These are phyloP conservation scores for Triops longicaudatus DNA, from an alignment of 1,140 invertebrate species.

Conservation along the genomic window DNA sequence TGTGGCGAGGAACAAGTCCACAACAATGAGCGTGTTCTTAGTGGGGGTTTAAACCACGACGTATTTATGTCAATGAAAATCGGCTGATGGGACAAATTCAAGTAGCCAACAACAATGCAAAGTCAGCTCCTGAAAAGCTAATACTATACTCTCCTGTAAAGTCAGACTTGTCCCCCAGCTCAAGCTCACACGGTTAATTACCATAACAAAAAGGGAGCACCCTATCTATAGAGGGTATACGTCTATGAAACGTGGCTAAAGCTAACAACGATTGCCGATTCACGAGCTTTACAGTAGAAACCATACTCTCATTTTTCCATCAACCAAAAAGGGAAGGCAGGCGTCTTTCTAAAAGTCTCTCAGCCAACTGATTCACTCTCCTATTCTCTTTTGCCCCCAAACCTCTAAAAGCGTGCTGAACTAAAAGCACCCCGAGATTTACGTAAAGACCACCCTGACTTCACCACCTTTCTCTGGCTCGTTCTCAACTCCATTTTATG, in stretches of 20 bases:
- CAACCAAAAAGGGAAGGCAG: background rate
- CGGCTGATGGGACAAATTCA: conserved; percentile 7
- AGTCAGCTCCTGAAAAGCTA: background rate
- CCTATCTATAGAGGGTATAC: background rate
- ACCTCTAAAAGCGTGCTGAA: conserved; percentile 2
- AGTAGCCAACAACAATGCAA: background rate
- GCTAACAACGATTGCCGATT: conserved; percentile 7
- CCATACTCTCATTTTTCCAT: background rate
- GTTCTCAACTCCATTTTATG: no score
- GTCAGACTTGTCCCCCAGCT: background rate
- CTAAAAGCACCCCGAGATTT: conserved; percentile 9
- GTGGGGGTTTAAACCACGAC: background rate
- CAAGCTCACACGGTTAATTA: background rate
- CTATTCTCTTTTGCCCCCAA: background rate
- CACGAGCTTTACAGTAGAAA: background rate
- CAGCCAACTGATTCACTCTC: conserved; percentile 1
- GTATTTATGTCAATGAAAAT: background rate
- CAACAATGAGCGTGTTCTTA: background rate
- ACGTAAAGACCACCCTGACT: conserved; percentile 7
- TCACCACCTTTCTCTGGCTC: no score
- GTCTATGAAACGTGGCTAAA: background rate
- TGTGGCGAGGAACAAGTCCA: background rate
- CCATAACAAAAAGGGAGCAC: background rate
- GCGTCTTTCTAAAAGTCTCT: background rate
- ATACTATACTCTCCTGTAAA: background rate